phyloP scores from a whole-genome alignment of 2,888 invertebrate genomes.

The Spodoptera picta region DNA sequence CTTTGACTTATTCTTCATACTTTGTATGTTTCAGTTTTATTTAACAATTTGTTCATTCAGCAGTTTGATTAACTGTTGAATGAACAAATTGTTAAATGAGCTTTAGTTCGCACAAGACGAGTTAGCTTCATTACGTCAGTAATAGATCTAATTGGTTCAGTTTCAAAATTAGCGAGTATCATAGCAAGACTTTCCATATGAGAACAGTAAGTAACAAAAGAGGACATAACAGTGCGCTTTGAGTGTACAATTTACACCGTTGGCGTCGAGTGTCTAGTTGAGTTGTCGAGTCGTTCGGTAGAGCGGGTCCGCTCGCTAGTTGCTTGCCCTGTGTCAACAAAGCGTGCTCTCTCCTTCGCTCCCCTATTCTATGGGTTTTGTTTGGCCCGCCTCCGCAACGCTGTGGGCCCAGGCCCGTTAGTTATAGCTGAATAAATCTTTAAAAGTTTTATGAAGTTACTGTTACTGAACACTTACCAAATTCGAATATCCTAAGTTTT shows the following conservation, averaged over 20 bases:
- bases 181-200: slow-evolving; percentile 45
- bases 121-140: slow-evolving; percentile 22
- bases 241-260: slow-evolving; percentile 59
- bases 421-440: slow-evolving; percentile 51
- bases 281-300: slow-evolving; percentile 55
- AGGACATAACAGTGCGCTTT: slow-evolving; percentile 64
- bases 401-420: slow-evolving; percentile 58
- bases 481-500: slow-evolving; percentile 65
- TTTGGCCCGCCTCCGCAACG: slow-evolving; percentile 73
- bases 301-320: slow-evolving; percentile 56
- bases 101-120: slow-evolving; percentile 11
- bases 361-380: slow-evolving; percentile 77
- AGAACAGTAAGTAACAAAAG: slow-evolving; percentile 51
- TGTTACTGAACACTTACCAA: slow-evolving; percentile 69
- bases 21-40: slow-evolving; percentile 19
- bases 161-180: slow-evolving; percentile 36
- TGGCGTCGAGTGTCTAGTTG: slow-evolving; percentile 45
- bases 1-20: slow-evolving; percentile 29
- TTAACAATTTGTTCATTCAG: too few relatives aligned
- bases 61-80: too few relatives aligned
- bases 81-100: slow-evolving; percentile 3
- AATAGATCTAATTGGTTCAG: slow-evolving; percentile 34
- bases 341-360: slow-evolving; percentile 80
- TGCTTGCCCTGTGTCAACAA: slow-evolving; percentile 83
- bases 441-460: slow-evolving; percentile 23